Base-by-base conservation (phyloP, 1,140 invertebrate species). In the Pogonognathellus flavescens region DNA sequence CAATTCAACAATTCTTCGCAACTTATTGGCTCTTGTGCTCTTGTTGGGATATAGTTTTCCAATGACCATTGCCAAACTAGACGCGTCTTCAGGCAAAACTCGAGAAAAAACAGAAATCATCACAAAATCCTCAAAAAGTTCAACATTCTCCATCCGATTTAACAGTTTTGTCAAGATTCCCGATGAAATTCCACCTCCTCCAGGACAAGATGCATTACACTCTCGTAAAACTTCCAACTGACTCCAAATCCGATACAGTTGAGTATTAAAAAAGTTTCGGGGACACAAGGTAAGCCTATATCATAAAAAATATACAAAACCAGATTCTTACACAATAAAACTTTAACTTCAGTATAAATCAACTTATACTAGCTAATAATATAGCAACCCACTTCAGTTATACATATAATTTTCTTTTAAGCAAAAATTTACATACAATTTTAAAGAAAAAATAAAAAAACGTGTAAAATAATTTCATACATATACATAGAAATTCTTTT, bases 181-280 rank as follows among this genome's bases (percentile, higher is more conserved):
- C 0, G 70, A 76, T 76, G 41, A 76, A 31, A 76, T 76, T 76
- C 70, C 55, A 20, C 20, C n/a, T 52, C 20, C 7, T 81, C n/a
- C 0, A 52, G 59, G 62, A 52, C 41, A 50, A 53, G 84, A 50
- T n/a, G 31, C 80, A 16, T 49, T 41, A n/a, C 22, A 57, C 18
- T 50, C 18, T 25, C 81, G 9, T 20, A 87, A 60, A 49, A 86
- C 22, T 55, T 87, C 83, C 49, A 86, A 14, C 10, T 83, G 31
- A n/a, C 52, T 86, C 84, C 84, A 87, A 59, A 86, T 60, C 13
- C 87, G 53, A 50, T 84, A 86, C 0, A 84, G 57, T 20, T 87
- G 82, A 14, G 82, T 50, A 9, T 7, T 84, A 11, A 83, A 62
- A 53, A 83, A 83, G 62, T 85, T 83, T 60, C 13, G 66, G 11